Base-by-base conservation (phyloP, 2,888 invertebrate species). In the Pristionchus fissidentatus region DNA sequence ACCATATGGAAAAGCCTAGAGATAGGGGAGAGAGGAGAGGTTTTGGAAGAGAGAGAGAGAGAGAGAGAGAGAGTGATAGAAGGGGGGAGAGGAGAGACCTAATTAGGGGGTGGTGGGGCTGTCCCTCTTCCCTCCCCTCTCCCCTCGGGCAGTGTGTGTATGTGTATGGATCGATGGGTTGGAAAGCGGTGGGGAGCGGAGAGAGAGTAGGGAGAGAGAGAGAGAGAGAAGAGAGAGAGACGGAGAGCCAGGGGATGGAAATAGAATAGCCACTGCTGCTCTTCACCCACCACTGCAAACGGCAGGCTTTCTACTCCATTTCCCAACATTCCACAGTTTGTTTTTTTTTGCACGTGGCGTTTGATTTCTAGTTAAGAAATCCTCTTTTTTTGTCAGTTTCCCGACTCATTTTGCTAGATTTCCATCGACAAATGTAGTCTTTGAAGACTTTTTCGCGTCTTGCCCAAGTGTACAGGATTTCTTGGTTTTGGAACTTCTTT, bases 221-320 rank as follows among this genome's bases (percentile, higher is more conserved):
- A 43, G 32, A 43, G 62, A 62, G 73, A 43, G 73, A 8, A 29
- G 73, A 66, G 35, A 73, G n/a, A 73, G 73, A 26, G 26, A 73
- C 13, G 26, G 73, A n/a, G 19, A 41, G 73, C 38, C 43, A 26
- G 62, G 15, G 62, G 29, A n/a, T 10, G 19, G 49, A 49, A 19
- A 49, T 19, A 49, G 41, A 15, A 41, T 41, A 41, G 62, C 62
- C 35, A 62, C 35, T 62, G 32, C 32, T 15, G 32, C 32, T 19
- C 60, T 62, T 35, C 62, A 13, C 35, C n/a, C 35, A 13, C 22
- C 35, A 35, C 62, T 62, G 32, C 29, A 32, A n/a, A n/a, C 62
- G 32, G 62, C 62, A 8, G 32, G 62, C 35, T 62, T 62, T 62
- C 62, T 13, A 13, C n/a, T 3, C 1, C 2, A 26, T 3, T 62